Conservation (phyloP, 2,888 invertebrate species). For the Caenorhabditis afra region DNA sequence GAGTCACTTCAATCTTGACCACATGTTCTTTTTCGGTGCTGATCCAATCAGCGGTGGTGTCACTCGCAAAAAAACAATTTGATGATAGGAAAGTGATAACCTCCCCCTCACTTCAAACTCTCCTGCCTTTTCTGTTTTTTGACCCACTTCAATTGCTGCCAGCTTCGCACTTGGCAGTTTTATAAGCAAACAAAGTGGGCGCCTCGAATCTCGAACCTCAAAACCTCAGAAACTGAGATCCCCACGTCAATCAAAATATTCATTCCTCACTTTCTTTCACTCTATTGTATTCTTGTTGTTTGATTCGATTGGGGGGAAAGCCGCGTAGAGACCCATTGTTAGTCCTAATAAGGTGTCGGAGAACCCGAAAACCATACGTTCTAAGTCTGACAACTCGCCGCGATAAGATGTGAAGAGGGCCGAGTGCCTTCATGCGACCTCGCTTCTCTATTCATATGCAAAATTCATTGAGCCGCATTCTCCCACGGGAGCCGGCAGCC, state of each 20-base stretch:
- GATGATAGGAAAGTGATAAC: too few relatives aligned
- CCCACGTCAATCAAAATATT: conserved; percentile 49
- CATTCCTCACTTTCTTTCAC: conserved; percentile 6
- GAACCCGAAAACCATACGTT: background rate
- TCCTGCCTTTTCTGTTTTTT: conserved; percentile 4
- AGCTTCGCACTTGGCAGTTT: conserved; percentile 14
- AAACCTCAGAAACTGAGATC: conserved; percentile 13
- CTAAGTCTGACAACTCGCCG: background rate
- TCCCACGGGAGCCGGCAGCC: conserved; percentile 44
- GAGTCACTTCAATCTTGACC: too few relatives aligned
- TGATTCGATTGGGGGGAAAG: background rate
- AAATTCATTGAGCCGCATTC: conserved; percentile 38
- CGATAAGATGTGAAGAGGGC: conserved; percentile 30
- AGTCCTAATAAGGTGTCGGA: conserved; percentile 37
- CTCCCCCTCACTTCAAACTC: background rate
- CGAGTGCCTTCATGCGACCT: conserved; percentile 3
- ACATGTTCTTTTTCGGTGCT: too few relatives aligned
- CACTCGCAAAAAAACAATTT: too few relatives aligned
- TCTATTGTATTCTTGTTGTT: conserved; percentile 11
- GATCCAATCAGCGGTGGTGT: too few relatives aligned
- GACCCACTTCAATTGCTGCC: conserved; percentile 22
- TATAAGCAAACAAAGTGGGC: conserved; percentile 30
- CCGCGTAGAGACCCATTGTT: conserved; percentile 10
- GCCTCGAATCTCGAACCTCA: too few relatives aligned
- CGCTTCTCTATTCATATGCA: conserved; percentile 45